phyloP scores from a whole-genome alignment of 2,113 vertebrate genomes.

The Dinomys branickii region DNA sequence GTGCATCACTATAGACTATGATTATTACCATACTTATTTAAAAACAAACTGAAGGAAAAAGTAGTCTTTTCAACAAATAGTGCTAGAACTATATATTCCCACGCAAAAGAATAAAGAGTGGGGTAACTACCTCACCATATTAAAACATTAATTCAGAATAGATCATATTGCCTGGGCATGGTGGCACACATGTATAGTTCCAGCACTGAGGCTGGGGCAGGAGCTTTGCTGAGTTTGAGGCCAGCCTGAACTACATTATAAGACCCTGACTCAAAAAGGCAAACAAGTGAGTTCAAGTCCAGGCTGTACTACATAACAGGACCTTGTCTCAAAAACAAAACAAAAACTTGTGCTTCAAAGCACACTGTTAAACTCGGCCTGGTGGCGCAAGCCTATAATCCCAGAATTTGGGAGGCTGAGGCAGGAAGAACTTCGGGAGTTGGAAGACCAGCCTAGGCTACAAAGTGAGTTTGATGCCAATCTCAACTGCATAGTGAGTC shows the following conservation, averaged over 20 bases:
- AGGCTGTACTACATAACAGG: not conserved
- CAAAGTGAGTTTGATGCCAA: too few species aligned
- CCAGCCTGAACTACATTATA: not conserved
- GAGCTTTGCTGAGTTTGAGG: not conserved
- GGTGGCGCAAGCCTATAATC: too few species aligned
- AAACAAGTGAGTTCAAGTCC: not conserved
- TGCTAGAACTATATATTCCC: not conserved
- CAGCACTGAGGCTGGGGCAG: not conserved
- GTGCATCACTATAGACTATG: not conserved
- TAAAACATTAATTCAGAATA: constrained; percentile 43
- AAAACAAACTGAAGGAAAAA: constrained; percentile 31
- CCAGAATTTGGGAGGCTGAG: too few species aligned
- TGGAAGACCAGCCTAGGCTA: too few species aligned
- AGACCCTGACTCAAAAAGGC: not conserved
- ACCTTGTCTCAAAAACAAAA: not conserved
- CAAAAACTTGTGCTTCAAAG: constrained; percentile 11
- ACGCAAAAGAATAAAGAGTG: not conserved
- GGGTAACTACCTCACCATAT: not conserved
- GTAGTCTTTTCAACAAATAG: constrained; percentile 31
- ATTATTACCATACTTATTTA: constrained; percentile 25
- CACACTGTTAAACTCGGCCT: not conserved
- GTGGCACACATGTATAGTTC: not conserved
- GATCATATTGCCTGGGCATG: not conserved
- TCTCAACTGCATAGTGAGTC: too few species aligned
- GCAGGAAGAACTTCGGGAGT: too few species aligned